Base-by-base conservation (phyloP, 64 coral and sea anemone species). In the Stichodactyla helianthus region DNA sequence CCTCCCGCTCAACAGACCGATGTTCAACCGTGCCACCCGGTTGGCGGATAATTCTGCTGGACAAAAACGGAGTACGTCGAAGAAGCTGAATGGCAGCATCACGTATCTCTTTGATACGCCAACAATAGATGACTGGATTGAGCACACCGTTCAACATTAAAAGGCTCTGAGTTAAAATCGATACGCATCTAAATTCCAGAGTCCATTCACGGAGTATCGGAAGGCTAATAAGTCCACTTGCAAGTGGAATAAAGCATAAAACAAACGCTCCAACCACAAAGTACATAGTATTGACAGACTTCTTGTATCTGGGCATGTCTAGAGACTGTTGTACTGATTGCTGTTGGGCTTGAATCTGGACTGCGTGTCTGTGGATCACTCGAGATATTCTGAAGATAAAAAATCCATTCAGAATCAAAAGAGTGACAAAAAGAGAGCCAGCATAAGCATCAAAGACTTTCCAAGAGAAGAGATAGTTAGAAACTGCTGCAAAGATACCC, bases 71-170 rank as follows among this genome's bases (percentile, higher is more conserved):
- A 9, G 68, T 10, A 12, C 78, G n/a, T 0, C 78, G 11, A 0
- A 81, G 16, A 19, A 81, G 50, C 18, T 28, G 31, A 18, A 52
- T 14, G 52, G 52, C 78, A 19, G 78, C 78, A 6, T 81, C 78
- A 6, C 78, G 44, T 52, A 81, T 81, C 52, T 81, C 78, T 28
- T 81, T 53, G 16, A 81, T 81, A n/a, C 78, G 52, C 78, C 15
- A 81, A 22, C 78, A 81, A 81, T 81, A 81, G 14, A 81, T 81
- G 0, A 81, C 2, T 50, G 78, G 78, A 81, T 52, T 81, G 2
- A 81, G 4, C 14, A 81, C 44, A 53, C 78, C 78, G 11, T 81
- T 54, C 22, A 54, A 51, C 78, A 81, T 53, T 14, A 53, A 13
- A 81, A 51, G 20, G 11, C 31, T 79, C 77, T 79, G 18, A 15